Percentiles rank a stretch among this genome's conserved stretches.
These are phyloP conservation scores for Dunckerocampus dactyliophorus DNA, from an alignment of 2,113 vertebrate genomes.

Conservation along the genomic window DNA sequence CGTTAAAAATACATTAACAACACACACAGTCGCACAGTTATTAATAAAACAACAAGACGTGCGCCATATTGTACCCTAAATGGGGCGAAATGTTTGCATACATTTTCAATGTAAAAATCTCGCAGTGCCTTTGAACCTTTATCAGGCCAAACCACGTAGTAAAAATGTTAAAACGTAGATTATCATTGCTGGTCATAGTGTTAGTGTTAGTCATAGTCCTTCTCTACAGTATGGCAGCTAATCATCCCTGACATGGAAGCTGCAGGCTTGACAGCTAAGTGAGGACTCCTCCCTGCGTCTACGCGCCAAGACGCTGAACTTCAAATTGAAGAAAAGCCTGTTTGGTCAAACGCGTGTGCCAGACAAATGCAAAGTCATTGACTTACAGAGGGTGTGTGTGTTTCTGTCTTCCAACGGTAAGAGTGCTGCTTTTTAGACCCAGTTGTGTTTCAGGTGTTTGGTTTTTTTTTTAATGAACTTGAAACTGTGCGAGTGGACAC, in stretches of 20 bases:
- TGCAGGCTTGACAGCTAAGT: not conserved
- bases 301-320: not conserved
- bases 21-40: too few relatives aligned
- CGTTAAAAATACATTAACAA: too few relatives aligned
- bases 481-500: constrained; percentile 3
- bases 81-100: too few relatives aligned
- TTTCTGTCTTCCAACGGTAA: not conserved
- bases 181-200: too few relatives aligned
- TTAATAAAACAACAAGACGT: too few relatives aligned
- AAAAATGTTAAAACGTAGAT: too few relatives aligned
- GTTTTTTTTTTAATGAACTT: constrained; percentile 14
- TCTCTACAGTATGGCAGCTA: not conserved
- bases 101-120: too few relatives aligned
- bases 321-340: not conserved
- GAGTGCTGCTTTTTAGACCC: not conserved
- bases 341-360: not conserved
- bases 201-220: not conserved
- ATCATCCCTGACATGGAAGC: constrained; percentile 2
- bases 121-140: too few relatives aligned
- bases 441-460: constrained; percentile 1
- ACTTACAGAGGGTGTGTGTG: not conserved
- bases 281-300: not conserved
- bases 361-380: not conserved
- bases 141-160: too few relatives aligned
- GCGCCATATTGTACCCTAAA: too few relatives aligned